phyloP scores from a whole-genome alignment of 1,140 invertebrate genomes.

The Drosophila sucinea region DNA sequence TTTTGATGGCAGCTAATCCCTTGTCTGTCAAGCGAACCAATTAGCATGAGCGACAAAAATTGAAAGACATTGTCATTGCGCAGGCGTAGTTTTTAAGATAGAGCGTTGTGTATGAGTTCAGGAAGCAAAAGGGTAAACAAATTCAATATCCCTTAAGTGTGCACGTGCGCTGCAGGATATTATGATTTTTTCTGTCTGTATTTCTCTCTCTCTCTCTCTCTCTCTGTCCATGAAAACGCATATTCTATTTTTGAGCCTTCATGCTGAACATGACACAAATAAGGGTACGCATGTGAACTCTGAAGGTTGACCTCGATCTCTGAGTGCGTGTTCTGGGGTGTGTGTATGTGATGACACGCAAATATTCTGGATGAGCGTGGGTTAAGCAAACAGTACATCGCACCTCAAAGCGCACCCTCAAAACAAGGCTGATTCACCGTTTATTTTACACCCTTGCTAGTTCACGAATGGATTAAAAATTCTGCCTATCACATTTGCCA shows the following conservation, averaged over 20 bases:
- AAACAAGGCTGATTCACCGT: neutral
- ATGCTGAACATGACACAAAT: conserved; percentile 24
- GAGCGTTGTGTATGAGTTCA: neutral
- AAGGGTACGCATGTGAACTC: neutral
- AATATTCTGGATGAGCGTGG: neutral
- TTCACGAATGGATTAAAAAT: too few relatives aligned
- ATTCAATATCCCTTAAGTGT: neutral
- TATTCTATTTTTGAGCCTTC: neutral
- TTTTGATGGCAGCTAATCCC: conserved; percentile 13
- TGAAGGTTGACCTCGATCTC: conserved; percentile 2
- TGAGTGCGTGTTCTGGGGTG: conserved; percentile 14
- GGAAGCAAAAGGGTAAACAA: neutral
- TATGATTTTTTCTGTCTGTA: neutral
- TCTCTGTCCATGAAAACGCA: neutral
- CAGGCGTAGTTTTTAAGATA: neutral
- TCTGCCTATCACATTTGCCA: too few relatives aligned
- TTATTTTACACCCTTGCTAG: too few relatives aligned
- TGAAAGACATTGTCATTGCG: neutral
- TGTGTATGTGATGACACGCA: neutral
- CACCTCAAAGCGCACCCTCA: neutral
- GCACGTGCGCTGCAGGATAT: neutral
- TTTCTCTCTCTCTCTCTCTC: neutral
- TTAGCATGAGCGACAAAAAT: conserved; percentile 25
- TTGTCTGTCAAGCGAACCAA: conserved; percentile 53
- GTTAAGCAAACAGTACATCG: neutral